Evolutionary conservation across 64 coral and sea anemone species (phyloP), one percentile per base, ranked within the genome.

Genomic region (Stylophora pistillata): DNA sequence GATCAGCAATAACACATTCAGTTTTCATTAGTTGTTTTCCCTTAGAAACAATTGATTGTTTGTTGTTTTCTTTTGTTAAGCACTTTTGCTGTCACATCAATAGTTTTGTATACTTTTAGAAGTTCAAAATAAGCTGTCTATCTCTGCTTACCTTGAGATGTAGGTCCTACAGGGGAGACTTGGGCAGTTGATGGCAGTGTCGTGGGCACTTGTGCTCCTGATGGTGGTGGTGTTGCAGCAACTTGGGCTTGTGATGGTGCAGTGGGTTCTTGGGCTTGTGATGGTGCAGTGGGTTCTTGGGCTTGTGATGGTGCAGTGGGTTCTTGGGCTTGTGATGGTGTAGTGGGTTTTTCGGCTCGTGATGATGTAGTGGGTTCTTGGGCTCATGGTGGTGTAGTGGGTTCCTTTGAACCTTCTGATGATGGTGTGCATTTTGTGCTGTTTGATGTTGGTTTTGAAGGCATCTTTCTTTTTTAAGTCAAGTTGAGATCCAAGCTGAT

Each of bases 1-100:
- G 86, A 94, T 94, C 92, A 77, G 92, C 92, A 71, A 94, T 89
- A 65, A 94, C 59, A 86, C 86, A 85, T 76, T 94, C 92, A 89
- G 61, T 73, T 94, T 94, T 94, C 86, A 89, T 89, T 89, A 94
- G 70, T 79, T 89, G 86, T 76, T 86, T 94, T 76, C 87, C 92
- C 47, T 94, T 76, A 33, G 68, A 78, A 78, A 89, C 32, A 89
- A 93, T 82, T 81, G 77, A 18, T 93, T 89, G 91, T 89, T 89
- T 93, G 76, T 80, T 74, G n/a, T 78, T 54, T 79, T 86, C 16
- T 32, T 92, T 87, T 94, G 53, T 74, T 94, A 15, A 94, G 52
- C 30, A 94, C 92, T 94, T 94, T 89, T 74, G 80, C 87, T 89
- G 70, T 94, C 31, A 89, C 69, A 94, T 91, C 89, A 85, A 91